Percentiles rank a stretch among this genome's conserved stretches.
These are phyloP conservation scores for Hydrotaea cyrtoneurina DNA, from an alignment of 2,888 invertebrate species.

Conservation along the genomic window DNA sequence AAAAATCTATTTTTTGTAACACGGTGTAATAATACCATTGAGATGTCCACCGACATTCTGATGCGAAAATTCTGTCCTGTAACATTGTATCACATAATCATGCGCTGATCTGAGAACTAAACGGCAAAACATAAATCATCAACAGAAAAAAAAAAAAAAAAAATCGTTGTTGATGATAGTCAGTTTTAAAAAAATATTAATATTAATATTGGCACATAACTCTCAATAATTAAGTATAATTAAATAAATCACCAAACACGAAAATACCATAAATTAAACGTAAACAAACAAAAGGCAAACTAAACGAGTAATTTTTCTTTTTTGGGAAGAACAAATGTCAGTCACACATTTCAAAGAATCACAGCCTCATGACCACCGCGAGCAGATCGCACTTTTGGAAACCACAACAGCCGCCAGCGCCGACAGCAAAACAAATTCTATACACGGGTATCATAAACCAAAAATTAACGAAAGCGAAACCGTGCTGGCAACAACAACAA, in stretches of 20 bases:
- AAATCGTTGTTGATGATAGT: not conserved
- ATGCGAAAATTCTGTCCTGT: too few species aligned
- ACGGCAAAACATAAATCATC: not conserved
- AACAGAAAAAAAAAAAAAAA: not conserved
- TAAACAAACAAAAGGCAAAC: slow-evolving; percentile 23
- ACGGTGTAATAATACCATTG: too few species aligned
- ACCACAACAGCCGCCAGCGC: not conserved
- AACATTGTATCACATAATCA: too few species aligned
- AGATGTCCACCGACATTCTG: too few species aligned
- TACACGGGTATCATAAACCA: slow-evolving; percentile 4
- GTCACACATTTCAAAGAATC: slow-evolving; percentile 62
- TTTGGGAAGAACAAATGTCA: slow-evolving; percentile 65
- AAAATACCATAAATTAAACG: slow-evolving; percentile 52
- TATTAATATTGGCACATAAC: slow-evolving; percentile 64
- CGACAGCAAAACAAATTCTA: not conserved
- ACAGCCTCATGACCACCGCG: not conserved
- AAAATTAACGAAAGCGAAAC: slow-evolving; percentile 5
- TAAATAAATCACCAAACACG: slow-evolving; percentile 58
- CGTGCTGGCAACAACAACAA: slow-evolving; percentile 9
- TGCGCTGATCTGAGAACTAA: not conserved
- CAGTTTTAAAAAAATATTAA: slow-evolving; percentile 31
- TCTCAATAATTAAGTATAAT: slow-evolving; percentile 66
- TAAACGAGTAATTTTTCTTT: slow-evolving; percentile 51
- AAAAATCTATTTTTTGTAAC: too few species aligned
- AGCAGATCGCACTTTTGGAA: not conserved